A percentile compares a stretch with the other conserved stretches of the same genome.
These are phyloP conservation scores for Peromyscus aztecus DNA, from an alignment of 2,797 vertebrate species.

Conservation along the genomic window DNA sequence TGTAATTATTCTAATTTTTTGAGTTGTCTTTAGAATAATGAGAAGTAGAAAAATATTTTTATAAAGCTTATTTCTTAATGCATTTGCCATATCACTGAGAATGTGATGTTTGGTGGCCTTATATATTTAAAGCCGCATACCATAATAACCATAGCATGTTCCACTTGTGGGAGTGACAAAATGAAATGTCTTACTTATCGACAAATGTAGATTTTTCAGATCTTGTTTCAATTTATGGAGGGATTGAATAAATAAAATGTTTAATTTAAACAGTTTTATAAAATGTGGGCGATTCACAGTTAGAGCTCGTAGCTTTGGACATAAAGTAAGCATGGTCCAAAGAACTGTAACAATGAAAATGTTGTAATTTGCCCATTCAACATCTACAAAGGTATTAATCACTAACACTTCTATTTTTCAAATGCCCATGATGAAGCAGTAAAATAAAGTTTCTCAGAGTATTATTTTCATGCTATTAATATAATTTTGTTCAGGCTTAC, in stretches of 20 bases:
- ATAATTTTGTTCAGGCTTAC: background rate
- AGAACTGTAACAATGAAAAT: background rate
- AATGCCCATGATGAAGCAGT: background rate
- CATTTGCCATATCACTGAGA: background rate
- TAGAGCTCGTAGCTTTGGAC: background rate
- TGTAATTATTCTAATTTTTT: background rate
- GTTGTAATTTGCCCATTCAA: background rate
- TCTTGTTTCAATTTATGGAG: background rate
- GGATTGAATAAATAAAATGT: background rate
- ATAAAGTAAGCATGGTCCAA: background rate
- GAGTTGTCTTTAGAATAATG: background rate
- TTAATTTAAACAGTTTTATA: conserved; percentile 52
- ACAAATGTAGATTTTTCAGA: conserved; percentile 16
- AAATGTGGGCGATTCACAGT: conserved; percentile 9
- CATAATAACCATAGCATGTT: conserved; percentile 10
- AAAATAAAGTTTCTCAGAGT: background rate
- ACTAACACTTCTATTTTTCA: conserved; percentile 1
- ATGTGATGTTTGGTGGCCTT: conserved; percentile 37
- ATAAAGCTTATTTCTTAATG: background rate
- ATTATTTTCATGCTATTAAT: background rate
- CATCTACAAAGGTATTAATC: background rate
- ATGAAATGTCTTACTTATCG: conserved; percentile 9
- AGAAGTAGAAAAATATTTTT: conserved; percentile 37
- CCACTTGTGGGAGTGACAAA: conserved; percentile 36
- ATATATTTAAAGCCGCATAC: conserved; percentile 40